Conservation (phyloP, 2,113 vertebrate genomes). For the Datnioides undecimradiatus region DNA sequence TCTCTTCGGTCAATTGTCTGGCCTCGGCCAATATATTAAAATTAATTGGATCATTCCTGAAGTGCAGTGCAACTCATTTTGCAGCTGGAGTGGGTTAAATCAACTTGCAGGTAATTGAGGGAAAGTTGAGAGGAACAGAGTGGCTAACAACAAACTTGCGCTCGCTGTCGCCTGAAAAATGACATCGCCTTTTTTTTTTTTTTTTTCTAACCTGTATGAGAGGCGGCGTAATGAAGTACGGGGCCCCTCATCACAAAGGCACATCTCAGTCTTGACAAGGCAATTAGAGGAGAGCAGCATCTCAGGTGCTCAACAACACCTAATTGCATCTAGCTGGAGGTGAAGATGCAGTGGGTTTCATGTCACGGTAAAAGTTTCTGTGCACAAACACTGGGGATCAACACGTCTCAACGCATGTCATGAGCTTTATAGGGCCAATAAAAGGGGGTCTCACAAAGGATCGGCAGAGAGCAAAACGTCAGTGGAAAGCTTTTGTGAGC, state of each 20-base stretch:
- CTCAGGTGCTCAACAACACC: conserved; percentile 20
- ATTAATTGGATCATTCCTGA: conserved; percentile 62
- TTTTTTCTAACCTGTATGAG: background rate
- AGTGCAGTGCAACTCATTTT: conserved; percentile 38
- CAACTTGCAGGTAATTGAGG: conserved; percentile 47
- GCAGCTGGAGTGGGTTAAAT: conserved; percentile 13
- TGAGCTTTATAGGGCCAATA: background rate
- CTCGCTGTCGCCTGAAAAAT: conserved; percentile 21
- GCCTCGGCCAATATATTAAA: conserved; percentile 39
- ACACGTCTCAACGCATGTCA: background rate
- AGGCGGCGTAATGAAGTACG: conserved; percentile 35
- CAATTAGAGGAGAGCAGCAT: conserved; percentile 34
- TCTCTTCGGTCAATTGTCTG: conserved; percentile 34
- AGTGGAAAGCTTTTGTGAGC: conserved; percentile 37
- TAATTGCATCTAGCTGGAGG: conserved; percentile 41
- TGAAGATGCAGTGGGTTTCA: conserved; percentile 15
- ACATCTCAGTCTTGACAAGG: conserved; percentile 45
- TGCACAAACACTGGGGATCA: background rate
- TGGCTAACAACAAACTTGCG: conserved; percentile 33
- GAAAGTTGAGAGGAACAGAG: conserved; percentile 5
- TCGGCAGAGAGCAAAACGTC: conserved; percentile 6
- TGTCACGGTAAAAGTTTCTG: background rate
- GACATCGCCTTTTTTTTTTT: background rate
- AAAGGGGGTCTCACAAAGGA: conserved; percentile 8
- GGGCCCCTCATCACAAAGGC: conserved; percentile 24